These are phyloP conservation scores for Drosophila obscura DNA, from an alignment of 1,140 invertebrate genomes.

Conservation along the genomic window DNA sequence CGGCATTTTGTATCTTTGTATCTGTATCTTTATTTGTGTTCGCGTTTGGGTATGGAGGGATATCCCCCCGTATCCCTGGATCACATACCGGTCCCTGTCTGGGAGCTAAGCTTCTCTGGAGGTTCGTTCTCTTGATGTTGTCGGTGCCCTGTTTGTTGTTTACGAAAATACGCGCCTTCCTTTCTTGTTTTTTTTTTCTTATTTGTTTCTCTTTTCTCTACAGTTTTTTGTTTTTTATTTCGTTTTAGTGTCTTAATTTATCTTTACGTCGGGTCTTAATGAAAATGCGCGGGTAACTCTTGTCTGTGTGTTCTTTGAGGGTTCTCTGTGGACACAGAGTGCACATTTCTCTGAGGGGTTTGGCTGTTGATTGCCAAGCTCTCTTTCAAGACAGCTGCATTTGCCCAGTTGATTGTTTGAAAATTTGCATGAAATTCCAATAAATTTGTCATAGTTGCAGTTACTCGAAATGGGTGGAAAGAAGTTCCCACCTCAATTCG, in stretches of 20 bases:
- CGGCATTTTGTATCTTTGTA: conserved; percentile 70
- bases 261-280: conserved; percentile 34
- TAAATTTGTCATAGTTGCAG: conserved; percentile 75
- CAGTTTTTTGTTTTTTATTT: conserved; percentile 23
- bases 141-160: conserved; percentile 71
- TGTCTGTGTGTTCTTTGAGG: not conserved
- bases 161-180: conserved; percentile 66
- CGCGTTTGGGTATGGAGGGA: conserved; percentile 14
- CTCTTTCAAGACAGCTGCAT: conserved; percentile 42
- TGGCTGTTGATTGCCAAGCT: conserved; percentile 26
- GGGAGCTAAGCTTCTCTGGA: not conserved
- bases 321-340: not conserved
- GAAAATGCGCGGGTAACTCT: conserved; percentile 46
- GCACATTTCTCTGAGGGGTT: conserved; percentile 4
- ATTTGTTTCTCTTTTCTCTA: conserved; percentile 7
- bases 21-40: conserved; percentile 30
- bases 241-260: conserved; percentile 46
- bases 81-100: conserved; percentile 51
- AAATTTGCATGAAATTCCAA: conserved; percentile 81
- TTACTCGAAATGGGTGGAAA: conserved; percentile 50
- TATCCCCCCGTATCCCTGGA: conserved; percentile 18
- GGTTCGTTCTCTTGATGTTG: conserved; percentile 30
- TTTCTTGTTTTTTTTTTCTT: conserved; percentile 24
- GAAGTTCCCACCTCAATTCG: conserved; percentile 19
- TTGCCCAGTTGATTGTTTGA: conserved; percentile 23